Base-by-base conservation (phyloP, 1,140 invertebrate genomes). In the Leptinotarsa undecemlineata region DNA sequence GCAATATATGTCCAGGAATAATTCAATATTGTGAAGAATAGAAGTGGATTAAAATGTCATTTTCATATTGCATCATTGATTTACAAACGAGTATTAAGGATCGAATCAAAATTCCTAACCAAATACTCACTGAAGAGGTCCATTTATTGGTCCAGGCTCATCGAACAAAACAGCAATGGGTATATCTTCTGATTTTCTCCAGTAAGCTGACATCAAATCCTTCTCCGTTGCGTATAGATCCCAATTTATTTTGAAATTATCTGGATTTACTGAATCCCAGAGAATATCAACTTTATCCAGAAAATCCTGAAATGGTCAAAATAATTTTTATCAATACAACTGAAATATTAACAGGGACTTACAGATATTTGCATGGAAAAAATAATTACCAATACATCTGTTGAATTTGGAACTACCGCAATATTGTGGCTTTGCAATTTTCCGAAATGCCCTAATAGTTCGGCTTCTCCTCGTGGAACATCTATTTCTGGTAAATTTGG, bases 401-500 rank as follows among this genome's bases (percentile, higher is more conserved):
- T 90, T 26, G 88, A 89, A 79, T 91, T 90, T 11, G 89, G 89
- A 76, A 92, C 91, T 13, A 93, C 89, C 17, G 91, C 91, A 26
- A 93, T 88, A 2, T 89, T 90, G 77, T 89, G 88, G 79, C 90
- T 90, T 77, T 87, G 88, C 64, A 88, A 87, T 61, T 88, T 86
- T 80, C 88, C 87, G 77, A 90, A 90, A 81, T 89, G 87, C 74
- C 90, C 87, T 74, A 91, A 90, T 75, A 92, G 84, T 72, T 88
- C 85, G 8, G 87, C 86, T 69, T 90, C 87, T 48, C 87, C 88
- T 67, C 88, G 87, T 23, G 89, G 89, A 48, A 87, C 89, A 57
- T 85, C 86, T 76, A 92, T 90, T 78, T 89, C 89, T 1, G 91
- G 91, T 84, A 92, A 92, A 85, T 92, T 91, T 68, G 91, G 91